Percentiles rank a stretch among this genome's conserved stretches.
Conservation (phyloP, 2,113 vertebrate genomes). For the Diadophis punctatus region DNA sequence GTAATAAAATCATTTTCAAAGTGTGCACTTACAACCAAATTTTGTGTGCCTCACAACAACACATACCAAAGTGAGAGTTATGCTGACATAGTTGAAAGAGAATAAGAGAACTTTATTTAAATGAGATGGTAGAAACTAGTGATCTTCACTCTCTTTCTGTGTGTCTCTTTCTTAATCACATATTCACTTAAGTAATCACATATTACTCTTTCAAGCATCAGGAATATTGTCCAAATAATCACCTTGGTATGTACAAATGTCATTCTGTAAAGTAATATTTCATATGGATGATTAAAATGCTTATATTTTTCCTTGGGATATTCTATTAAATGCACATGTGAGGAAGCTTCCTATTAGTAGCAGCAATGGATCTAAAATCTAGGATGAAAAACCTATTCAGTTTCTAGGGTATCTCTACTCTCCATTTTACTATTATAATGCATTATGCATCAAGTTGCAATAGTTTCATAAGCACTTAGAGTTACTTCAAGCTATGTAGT, state of each 20-base stretch:
- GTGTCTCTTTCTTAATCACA: background rate
- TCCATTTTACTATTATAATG: background rate
- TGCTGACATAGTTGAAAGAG: background rate
- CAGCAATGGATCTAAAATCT: background rate
- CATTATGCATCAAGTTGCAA: background rate
- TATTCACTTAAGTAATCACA: background rate
- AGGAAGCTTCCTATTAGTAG: background rate
- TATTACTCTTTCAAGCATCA: background rate
- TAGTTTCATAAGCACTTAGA: background rate
- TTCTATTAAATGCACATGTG: background rate
- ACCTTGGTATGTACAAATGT: background rate
- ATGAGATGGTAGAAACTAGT: background rate
- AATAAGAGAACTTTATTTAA: background rate
- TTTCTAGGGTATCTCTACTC: background rate
- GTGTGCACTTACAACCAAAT: background rate
- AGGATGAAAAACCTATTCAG: background rate
- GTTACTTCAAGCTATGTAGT: background rate
- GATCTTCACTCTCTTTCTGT: background rate
- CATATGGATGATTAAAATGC: background rate
- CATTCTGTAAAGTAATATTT: background rate
- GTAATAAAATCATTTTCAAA: background rate
- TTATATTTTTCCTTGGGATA: background rate
- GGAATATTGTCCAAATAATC: background rate
- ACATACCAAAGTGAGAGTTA: background rate
- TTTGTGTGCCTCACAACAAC: background rate